Conservation (phyloP, 2,888 invertebrate species). For the Napeogenes inachia region DNA sequence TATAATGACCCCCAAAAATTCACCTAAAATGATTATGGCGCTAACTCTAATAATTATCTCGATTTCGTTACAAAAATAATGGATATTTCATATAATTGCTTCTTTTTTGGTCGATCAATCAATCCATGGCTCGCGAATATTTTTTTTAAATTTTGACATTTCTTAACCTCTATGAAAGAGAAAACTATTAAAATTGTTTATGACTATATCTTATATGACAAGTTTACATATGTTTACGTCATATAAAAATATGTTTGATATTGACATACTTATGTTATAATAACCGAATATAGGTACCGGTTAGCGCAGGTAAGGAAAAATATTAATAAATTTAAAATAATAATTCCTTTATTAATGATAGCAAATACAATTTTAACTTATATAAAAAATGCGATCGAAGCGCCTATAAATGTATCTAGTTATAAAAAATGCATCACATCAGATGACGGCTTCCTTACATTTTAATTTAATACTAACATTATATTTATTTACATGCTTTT, state of each 20-base stretch:
- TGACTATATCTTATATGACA: not conserved
- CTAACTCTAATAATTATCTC: constrained; percentile 20
- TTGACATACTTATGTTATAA: constrained; percentile 18
- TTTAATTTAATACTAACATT: constrained; percentile 51
- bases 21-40: constrained; percentile 29
- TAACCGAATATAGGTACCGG: constrained; percentile 30
- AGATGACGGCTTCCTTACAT: constrained; percentile 48
- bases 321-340: constrained; percentile 29
- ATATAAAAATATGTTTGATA: constrained; percentile 30
- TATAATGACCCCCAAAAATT: constrained; percentile 30
- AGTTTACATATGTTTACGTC: constrained; percentile 2
- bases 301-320: constrained; percentile 31
- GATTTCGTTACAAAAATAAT: constrained; percentile 11
- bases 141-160: not conserved
- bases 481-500: constrained; percentile 71
- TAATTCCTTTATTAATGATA: constrained; percentile 28
- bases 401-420: constrained; percentile 48
- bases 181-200: too few species aligned
- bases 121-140: constrained; percentile 5
- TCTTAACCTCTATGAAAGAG: not conserved
- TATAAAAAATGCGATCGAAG: constrained; percentile 47
- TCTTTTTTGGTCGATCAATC: constrained; percentile 24
- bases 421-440: constrained; percentile 62
- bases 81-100: constrained; percentile 22
- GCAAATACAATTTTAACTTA: constrained; percentile 34